A percentile compares a stretch with the other conserved stretches of the same genome.
Conservation (phyloP, 2,113 vertebrate genomes). For the Nothocercus julius region DNA sequence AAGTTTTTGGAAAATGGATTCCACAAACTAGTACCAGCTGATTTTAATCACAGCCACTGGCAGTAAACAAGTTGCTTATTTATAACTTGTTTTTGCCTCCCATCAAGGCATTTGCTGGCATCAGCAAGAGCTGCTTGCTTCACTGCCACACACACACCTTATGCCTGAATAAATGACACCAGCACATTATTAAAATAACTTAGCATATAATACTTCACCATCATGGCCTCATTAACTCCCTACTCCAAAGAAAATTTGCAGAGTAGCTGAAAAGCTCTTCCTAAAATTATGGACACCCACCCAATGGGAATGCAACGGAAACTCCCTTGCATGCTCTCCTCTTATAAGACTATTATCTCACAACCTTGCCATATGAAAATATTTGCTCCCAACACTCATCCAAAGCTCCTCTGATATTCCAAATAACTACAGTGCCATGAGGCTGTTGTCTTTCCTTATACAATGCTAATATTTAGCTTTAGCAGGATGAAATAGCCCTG, state of each 20-base stretch:
- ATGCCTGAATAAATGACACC: neutral
- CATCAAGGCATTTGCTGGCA: neutral
- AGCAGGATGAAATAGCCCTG: neutral
- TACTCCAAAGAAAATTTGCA: neutral
- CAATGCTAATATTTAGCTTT: neutral
- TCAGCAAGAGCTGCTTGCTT: neutral
- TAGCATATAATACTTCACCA: neutral
- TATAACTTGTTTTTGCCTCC: neutral
- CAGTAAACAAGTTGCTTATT: constrained; percentile 27
- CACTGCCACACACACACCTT: neutral
- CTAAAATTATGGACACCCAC: neutral
- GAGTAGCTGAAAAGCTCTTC: neutral
- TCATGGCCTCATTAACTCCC: neutral
- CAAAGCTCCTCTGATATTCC: neutral
- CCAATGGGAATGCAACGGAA: neutral
- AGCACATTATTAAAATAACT: neutral
- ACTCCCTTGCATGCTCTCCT: neutral
- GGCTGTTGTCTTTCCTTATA: neutral
- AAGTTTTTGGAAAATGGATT: neutral
- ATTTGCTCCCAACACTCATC: neutral
- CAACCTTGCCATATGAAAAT: neutral
- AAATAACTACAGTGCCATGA: neutral
- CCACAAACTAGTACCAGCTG: neutral
- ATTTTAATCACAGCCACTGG: neutral
- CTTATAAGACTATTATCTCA: neutral